Evolutionary conservation across 1,140 invertebrate species (phyloP), one percentile per base, ranked within the genome.

Genomic region (Diachasma alloeum): DNA sequence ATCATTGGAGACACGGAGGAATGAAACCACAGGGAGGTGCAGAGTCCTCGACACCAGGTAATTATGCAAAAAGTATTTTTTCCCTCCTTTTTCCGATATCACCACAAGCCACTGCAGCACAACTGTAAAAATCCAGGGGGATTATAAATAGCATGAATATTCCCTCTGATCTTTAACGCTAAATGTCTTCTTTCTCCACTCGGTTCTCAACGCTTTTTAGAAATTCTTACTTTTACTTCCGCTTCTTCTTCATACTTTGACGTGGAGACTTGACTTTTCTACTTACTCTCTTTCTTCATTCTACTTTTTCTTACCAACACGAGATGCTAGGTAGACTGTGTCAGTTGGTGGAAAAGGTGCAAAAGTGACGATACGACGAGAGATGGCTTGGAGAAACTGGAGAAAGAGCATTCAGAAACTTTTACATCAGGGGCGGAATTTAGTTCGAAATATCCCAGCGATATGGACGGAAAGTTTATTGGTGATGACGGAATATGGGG

Each of bases 361-460:
- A 63, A 56, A 56, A 56, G 59, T 63, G 59, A 63, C 59, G 59
- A 63, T 63, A 22, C 22, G 19, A 1, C n/a, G n/a, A 19, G 48
- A 56, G 19, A 56, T 56, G 48, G 48, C 2, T 22, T 17, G 48
- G 24, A 15, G 24, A 19, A 19, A 53, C 48, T 53, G 48, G 48
- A 53, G 59, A 63, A 63, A 63, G 59, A 63, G 59, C 59, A 63
- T 63, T 63, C 59, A 63, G 15, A 19, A 63, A 63, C 59, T 63
- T 63, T 63, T 63, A 19, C 59, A 63, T 63, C 24, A 63, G 59
- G 19, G 24, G 19, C 5, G 4, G 13, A 24, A 63, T 63, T 63
- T 26, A 63, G 17, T 63, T 26, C 19, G 11, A 63, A 63, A 63
- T 63, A 63, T 63, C 5, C 9, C 6, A 63, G 10, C 19, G 59